These are phyloP conservation scores for Passerina amoena DNA, from an alignment of 2,113 vertebrate genomes.

Conservation along the genomic window DNA sequence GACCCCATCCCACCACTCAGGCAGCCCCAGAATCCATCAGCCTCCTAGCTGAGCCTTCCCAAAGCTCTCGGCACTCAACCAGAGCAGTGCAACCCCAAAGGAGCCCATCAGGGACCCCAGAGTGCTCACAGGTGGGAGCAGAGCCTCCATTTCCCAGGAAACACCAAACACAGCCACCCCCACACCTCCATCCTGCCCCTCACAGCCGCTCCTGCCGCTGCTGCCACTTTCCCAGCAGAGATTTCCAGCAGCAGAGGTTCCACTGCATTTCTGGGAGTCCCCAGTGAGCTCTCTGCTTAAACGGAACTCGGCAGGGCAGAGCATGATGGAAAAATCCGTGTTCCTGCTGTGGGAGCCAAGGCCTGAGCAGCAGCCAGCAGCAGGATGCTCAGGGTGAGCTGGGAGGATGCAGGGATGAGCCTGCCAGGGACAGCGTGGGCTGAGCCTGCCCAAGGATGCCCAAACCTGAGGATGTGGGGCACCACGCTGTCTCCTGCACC, in stretches of 20 bases:
- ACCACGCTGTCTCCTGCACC: rapidly evolving
- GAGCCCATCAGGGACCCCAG: rapidly evolving
- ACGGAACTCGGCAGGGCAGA: neutral
- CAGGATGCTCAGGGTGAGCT: neutral
- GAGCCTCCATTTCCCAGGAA: neutral
- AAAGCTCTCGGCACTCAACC: neutral
- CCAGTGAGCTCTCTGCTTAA: neutral
- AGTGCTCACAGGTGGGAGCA: neutral
- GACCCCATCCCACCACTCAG: neutral
- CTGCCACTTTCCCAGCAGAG: neutral
- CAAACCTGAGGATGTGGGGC: rapidly evolving
- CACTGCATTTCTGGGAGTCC: rapidly evolving
- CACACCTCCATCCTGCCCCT: neutral
- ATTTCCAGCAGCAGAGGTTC: neutral
- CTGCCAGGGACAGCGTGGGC: rapidly evolving
- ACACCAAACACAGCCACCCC: neutral
- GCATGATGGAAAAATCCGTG: neutral
- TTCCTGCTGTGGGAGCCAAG: neutral
- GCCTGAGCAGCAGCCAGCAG: rapidly evolving
- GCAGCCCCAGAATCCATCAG: rapidly evolving
- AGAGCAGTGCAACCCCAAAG: neutral
- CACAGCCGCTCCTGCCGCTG: neutral
- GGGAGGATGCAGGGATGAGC: neutral
- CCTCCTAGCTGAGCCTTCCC: neutral
- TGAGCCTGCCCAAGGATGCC: rapidly evolving